Conservation (phyloP, 64 coral and sea anemone genomes). For the Actinia tenebrosa region DNA sequence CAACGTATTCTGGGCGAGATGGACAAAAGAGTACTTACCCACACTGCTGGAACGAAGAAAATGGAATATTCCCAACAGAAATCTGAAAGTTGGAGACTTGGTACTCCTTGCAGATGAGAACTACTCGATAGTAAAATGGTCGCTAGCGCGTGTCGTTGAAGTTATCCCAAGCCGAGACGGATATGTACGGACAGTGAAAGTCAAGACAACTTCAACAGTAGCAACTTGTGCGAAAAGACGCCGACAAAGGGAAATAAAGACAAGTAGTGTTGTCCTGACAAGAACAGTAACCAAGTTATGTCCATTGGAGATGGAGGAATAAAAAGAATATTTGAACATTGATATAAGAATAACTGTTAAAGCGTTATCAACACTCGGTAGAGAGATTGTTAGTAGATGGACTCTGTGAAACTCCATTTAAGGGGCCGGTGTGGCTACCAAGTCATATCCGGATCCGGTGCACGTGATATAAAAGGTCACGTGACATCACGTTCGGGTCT, state of each 20-base stretch:
- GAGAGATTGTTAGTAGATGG: neutral
- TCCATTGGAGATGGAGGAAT: slow-evolving; percentile 27
- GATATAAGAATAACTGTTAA: neutral
- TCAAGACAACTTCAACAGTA: slow-evolving; percentile 21
- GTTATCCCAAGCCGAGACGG: slow-evolving; percentile 32
- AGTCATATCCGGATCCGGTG: neutral
- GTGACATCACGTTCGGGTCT: too few species aligned
- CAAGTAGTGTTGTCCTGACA: neutral
- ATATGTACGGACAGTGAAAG: slow-evolving; percentile 6
- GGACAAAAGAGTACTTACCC: slow-evolving; percentile 25
- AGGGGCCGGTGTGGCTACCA: slow-evolving; percentile 35
- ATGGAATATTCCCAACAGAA: neutral
- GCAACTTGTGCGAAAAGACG: slow-evolving; percentile 14
- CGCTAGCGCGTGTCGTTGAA: slow-evolving; percentile 24
- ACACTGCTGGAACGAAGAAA: slow-evolving; percentile 38
- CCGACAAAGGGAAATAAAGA: neutral
- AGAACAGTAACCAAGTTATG: slow-evolving; percentile 39
- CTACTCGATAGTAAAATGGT: slow-evolving; percentile 25
- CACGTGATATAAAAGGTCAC: too few species aligned
- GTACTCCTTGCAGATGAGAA: slow-evolving; percentile 33
- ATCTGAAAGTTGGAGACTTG: slow-evolving; percentile 27
- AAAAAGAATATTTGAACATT: neutral
- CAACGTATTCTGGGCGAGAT: slow-evolving; percentile 33
- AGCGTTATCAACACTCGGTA: neutral
- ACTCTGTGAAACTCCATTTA: slow-evolving; percentile 6